Base-by-base conservation (phyloP, 2,797 vertebrate species). In the Hafferia zeledoni region DNA sequence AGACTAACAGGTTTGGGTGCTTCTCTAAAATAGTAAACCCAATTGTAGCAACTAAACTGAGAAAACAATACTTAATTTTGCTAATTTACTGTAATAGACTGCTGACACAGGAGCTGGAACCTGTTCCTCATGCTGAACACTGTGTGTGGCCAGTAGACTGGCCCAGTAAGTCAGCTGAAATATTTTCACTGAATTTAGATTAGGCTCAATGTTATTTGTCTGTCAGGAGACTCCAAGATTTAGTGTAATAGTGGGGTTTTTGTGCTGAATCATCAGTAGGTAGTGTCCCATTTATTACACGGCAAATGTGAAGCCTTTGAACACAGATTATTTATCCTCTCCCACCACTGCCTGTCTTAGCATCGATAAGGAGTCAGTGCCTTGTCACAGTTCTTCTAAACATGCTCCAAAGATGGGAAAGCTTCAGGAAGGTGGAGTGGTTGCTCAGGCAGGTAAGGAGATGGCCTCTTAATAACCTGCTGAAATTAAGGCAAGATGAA, bases 191-290 rank as follows among this genome's bases (percentile, higher is more conserved):
- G 67, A 52, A 31, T 90, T 92, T 50, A 50, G 89, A 75, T 87
- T 77, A 71, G 60, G 39, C n/a, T 85, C n/a, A 30, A 0, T 55
- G 65, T 71, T 95, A 41, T 67, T 43, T 89, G 41, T 85, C 37
- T 30, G 24, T 53, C 43, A 87, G 0, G 0, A 90, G 68, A 44
- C 30, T 44, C 24, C 39, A 71, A 60, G 68, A 77, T 83, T 85
- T 55, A 83, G 87, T 68, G 65, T 50, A 44, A 37, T 1, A 27
- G 41, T 18, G 28, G 28, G 4, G 3, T 20, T 12, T 76, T 91
- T 20, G 25, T 92, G 76, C 90, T 92, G 87, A 92, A 64, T 89
- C 92, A 87, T 77, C 83, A 57, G 64, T 17, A 76, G 56, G 23
- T 47, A 37, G 30, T n/a, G 11, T 68, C 55, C 60, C 24, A 8